Evolutionary conservation across 2,888 invertebrate species (phyloP), one percentile per base, ranked within the genome.

Genomic region (Heterodera filipjevi): DNA sequence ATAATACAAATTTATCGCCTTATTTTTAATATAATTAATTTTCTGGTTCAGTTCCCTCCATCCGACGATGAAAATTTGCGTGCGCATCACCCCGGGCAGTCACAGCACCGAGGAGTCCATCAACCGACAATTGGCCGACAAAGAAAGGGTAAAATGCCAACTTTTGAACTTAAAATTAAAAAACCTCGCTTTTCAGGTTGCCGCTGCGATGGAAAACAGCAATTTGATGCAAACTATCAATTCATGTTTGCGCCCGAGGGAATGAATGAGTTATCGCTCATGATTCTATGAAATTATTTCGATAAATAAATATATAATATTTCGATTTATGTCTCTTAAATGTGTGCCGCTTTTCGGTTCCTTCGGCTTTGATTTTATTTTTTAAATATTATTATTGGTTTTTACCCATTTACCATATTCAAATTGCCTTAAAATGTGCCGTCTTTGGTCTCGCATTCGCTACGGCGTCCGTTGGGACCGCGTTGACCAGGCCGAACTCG

Each of bases 81-180:
- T 89, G 12, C 80, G 83, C 30, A 89, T 89, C 64, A 93, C 95
- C 0, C 95, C 96, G 0, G 98, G 97, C 0, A 93, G 94, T 0
- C 98, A 99, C 89, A 93, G 93, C 14, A 94, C 96, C 0, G 98
- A 98, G 89, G 91, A 92, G 79, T 95, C 96, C 0, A 90, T 99
- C 3, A 99, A 99, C 90, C 97, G 99, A 89, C 99, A 99, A 89
- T 91, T 99, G 32, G 95, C 95, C 0, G 99, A 99, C 89, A 99
- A 99, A 89, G 99, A 99, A 90, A 91, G 99, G 83, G 95, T 75
- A 19, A 46, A 22, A n/a, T n/a, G n/a, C n/a, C n/a, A n/a, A 49
- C 6, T n/a, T 22, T 5, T 35, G 22, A 35, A 35, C 22, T 68
- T 32, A 10, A 68, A 68, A 27, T 27, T 33, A 14, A 27, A n/a